phyloP scores from a whole-genome alignment of 2,797 vertebrate genomes.

The Potorous gilbertii region DNA sequence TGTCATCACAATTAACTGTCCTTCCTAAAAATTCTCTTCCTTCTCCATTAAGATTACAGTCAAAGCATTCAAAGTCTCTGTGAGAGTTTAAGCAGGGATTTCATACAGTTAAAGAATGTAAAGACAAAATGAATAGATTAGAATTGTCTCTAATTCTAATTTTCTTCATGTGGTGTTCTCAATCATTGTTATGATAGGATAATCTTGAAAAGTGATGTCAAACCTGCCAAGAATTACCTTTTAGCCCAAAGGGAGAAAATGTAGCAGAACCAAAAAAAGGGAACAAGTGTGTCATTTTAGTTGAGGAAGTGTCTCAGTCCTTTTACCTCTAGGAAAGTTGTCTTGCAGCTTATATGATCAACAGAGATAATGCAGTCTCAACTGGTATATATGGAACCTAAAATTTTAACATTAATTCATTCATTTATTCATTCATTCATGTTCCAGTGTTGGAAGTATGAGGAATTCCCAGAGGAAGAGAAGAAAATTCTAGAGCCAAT shows the following conservation, averaged over 20 bases:
- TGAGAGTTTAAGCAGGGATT: not conserved
- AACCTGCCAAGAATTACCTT: not conserved
- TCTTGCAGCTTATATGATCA: not conserved
- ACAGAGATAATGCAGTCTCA: not conserved
- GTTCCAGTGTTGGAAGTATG: not conserved
- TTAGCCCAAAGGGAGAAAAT: not conserved
- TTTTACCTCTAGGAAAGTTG: not conserved
- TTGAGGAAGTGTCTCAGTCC: not conserved
- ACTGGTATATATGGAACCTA: not conserved
- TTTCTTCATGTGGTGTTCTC: not conserved
- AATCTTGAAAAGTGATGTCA: not conserved
- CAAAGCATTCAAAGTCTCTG: not conserved
- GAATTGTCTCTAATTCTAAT: not conserved
- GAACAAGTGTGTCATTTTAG: not conserved
- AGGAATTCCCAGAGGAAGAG: not conserved
- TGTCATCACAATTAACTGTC: not conserved
- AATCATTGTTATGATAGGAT: not conserved
- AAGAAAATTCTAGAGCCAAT: not conserved
- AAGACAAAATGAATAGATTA: not conserved
- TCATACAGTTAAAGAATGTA: not conserved
- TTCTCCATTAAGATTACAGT: not conserved
- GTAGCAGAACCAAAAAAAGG: not conserved
- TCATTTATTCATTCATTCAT: not conserved
- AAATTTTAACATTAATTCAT: not conserved
- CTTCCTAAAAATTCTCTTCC: not conserved